Evolutionary conservation across 1,140 invertebrate species (phyloP).

Genomic region (Cydia amplana): DNA sequence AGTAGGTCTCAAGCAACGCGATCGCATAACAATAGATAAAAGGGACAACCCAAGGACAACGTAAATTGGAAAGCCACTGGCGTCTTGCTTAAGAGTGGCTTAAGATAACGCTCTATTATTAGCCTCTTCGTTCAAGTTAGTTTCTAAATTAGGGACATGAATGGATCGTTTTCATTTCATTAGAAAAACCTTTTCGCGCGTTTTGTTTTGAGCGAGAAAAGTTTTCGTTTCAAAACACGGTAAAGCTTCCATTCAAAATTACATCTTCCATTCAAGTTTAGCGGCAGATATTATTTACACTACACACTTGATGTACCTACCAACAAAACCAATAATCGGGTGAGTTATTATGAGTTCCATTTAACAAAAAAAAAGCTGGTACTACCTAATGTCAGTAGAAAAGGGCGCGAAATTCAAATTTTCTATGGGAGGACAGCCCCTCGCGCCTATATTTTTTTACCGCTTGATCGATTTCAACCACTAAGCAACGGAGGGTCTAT

Average conservation of each 20-base stretch:
- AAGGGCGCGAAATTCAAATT: no score
- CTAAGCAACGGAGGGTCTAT: background rate
- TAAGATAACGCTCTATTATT: slow-evolving; percentile 17
- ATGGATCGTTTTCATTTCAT: background rate
- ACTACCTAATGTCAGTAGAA: no score
- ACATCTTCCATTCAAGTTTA: no score
- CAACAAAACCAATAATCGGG: no score
- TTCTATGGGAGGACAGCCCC: no score
- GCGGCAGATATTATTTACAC: no score
- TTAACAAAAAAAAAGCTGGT: no score
- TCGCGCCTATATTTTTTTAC: background rate
- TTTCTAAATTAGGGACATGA: background rate
- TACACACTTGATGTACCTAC: no score
- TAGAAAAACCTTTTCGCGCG: background rate
- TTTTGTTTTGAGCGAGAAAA: background rate
- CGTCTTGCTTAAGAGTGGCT: background rate
- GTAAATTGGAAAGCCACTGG: background rate
- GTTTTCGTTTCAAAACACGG: no score
- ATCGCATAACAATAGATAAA: slow-evolving; percentile 10
- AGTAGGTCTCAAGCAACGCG: slow-evolving; percentile 10
- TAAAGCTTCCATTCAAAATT: no score
- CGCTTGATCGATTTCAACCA: background rate
- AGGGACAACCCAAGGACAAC: background rate
- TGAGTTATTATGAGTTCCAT: no score
- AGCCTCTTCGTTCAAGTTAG: background rate